phyloP scores from a whole-genome alignment of 2,888 invertebrate species.

The Acrobasis suavella region DNA sequence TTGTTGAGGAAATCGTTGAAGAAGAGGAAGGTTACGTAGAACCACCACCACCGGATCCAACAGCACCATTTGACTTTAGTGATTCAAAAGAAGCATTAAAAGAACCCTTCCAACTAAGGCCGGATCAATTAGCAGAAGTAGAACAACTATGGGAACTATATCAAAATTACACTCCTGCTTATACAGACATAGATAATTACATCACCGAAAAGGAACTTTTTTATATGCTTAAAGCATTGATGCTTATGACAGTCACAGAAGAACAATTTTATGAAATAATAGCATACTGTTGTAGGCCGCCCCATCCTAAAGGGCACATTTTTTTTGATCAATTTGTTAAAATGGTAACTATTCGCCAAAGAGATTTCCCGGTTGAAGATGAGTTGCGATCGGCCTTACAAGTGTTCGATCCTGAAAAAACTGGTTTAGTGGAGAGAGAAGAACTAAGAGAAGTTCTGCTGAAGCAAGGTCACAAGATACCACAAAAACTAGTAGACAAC shows the following conservation, averaged over 20 bases:
- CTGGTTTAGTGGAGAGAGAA: slow-evolving; percentile 61
- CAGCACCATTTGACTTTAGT: slow-evolving; percentile 63
- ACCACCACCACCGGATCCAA: slow-evolving; percentile 68
- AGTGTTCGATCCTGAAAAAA: slow-evolving; percentile 58
- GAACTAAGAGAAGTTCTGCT: slow-evolving; percentile 56
- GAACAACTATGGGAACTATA: slow-evolving; percentile 68
- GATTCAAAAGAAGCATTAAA: slow-evolving; percentile 66
- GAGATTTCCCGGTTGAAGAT: slow-evolving; percentile 63
- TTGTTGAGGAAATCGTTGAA: slow-evolving; percentile 48
- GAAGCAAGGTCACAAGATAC: slow-evolving; percentile 63
- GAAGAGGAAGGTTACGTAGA: slow-evolving; percentile 59
- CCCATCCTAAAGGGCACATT: slow-evolving; percentile 66
- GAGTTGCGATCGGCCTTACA: slow-evolving; percentile 63
- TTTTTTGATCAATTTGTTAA: slow-evolving; percentile 65
- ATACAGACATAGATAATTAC: slow-evolving; percentile 62
- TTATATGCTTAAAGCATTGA: slow-evolving; percentile 67
- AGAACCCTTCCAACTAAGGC: slow-evolving; percentile 59
- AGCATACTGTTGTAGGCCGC: slow-evolving; percentile 62
- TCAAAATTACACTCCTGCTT: slow-evolving; percentile 71
- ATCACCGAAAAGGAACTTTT: slow-evolving; percentile 68
- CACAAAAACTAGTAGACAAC: slow-evolving; percentile 53
- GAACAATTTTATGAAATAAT: slow-evolving; percentile 69
- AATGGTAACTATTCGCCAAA: slow-evolving; percentile 66
- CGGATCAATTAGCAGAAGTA: slow-evolving; percentile 69
- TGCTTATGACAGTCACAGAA: slow-evolving; percentile 64